A percentile compares a stretch with the other conserved stretches of the same genome.
These are phyloP conservation scores for Lichenostomus cassidix DNA, from an alignment of 2,113 vertebrate genomes.

Conservation along the genomic window DNA sequence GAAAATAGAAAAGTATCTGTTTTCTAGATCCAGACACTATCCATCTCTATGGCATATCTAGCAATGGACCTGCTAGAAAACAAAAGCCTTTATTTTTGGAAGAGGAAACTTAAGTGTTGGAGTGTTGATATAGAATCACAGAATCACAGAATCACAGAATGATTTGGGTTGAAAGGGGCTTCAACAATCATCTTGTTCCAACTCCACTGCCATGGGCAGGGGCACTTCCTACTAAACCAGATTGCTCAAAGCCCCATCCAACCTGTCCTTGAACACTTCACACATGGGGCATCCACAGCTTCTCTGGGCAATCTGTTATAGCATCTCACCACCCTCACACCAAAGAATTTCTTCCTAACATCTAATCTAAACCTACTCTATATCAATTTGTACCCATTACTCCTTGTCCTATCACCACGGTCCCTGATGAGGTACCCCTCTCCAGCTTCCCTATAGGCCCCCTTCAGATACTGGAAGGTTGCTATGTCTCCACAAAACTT, in stretches of 20 bases:
- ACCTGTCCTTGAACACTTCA: neutral
- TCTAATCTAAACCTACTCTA: neutral
- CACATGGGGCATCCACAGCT: neutral
- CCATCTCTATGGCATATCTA: rapidly evolving
- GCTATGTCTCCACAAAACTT: neutral
- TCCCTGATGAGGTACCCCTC: neutral
- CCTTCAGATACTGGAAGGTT: neutral
- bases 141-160: neutral
- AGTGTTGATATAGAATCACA: neutral
- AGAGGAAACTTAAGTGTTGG: neutral
- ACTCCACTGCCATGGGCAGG: rapidly evolving
- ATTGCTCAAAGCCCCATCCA: neutral
- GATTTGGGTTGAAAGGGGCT: neutral
- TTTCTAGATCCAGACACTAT: neutral
- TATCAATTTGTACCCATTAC: neutral
- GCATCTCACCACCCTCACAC: neutral
- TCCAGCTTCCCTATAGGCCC: neutral
- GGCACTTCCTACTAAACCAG: neutral
- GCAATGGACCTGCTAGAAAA: neutral
- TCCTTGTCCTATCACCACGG: neutral
- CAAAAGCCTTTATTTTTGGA: neutral
- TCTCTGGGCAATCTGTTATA: neutral
- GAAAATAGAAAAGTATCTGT: neutral
- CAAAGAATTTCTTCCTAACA: neutral
- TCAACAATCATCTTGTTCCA: neutral